These are phyloP conservation scores for Eurystomus gularis DNA, from an alignment of 2,113 vertebrate genomes.

Conservation along the genomic window DNA sequence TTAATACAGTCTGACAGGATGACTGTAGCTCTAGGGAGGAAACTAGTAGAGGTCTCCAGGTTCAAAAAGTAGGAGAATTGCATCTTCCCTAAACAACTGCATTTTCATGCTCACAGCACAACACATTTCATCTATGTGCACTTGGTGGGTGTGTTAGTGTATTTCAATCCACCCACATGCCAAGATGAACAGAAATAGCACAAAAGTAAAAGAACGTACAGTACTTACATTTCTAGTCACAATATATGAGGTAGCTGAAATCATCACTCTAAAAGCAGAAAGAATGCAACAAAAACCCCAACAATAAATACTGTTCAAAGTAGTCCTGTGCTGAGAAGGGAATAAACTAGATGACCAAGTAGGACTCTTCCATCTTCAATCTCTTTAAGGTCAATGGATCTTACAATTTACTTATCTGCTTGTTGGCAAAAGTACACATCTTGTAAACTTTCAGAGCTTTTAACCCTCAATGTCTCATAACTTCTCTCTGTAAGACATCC, in stretches of 20 bases:
- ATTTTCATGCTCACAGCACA: conserved; percentile 52
- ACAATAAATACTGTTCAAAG: neutral
- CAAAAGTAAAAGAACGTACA: conserved; percentile 64
- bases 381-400: neutral
- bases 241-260: conserved; percentile 49
- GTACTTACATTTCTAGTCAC: conserved; percentile 58
- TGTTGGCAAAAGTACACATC: neutral
- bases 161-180: conserved; percentile 62
- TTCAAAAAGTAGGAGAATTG: conserved; percentile 17
- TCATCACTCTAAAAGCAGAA: conserved; percentile 38
- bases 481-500: neutral
- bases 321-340: neutral
- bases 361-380: neutral
- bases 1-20: neutral
- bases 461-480: neutral
- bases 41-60: neutral
- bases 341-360: neutral
- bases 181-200: conserved; percentile 66
- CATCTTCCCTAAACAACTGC: conserved; percentile 59
- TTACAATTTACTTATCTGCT: neutral
- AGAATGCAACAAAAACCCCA: neutral
- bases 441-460: neutral
- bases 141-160: conserved; percentile 63
- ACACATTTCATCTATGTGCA: conserved; percentile 59
- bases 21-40: neutral